These are phyloP conservation scores for Nasonia giraulti DNA, from an alignment of 1,140 invertebrate genomes.

Conservation along the genomic window DNA sequence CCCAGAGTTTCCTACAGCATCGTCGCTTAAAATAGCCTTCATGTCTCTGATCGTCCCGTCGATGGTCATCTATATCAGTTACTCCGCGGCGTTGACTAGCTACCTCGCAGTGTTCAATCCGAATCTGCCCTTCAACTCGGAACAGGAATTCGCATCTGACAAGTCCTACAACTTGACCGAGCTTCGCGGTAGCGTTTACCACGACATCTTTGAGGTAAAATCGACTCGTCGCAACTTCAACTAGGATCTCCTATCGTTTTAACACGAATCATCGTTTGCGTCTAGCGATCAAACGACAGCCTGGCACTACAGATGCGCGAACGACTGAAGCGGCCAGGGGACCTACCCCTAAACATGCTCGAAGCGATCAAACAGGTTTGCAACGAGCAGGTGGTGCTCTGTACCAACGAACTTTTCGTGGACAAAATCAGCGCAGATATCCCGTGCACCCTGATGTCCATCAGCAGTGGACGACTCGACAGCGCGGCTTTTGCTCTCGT, in stretches of 20 bases:
- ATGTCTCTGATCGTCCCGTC: slow-evolving; percentile 28
- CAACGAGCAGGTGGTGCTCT: slow-evolving; percentile 52
- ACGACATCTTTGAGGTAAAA: slow-evolving; percentile 33
- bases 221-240: too few species aligned
- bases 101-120: slow-evolving; percentile 15
- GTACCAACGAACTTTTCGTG: slow-evolving; percentile 43
- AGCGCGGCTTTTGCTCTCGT: slow-evolving; percentile 49
- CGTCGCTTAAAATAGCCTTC: slow-evolving; percentile 30
- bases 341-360: slow-evolving; percentile 31
- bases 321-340: slow-evolving; percentile 1
- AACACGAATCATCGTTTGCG: background rate
- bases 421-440: slow-evolving; percentile 29
- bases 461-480: slow-evolving; percentile 49
- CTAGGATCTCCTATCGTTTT: background rate
- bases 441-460: slow-evolving; percentile 49
- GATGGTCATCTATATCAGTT: slow-evolving; percentile 28
- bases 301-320: background rate
- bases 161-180: slow-evolving; percentile 29
- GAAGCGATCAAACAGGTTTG: slow-evolving; percentile 49
- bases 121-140: slow-evolving; percentile 29
- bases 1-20: slow-evolving; percentile 39
- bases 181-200: slow-evolving; percentile 27
- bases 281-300: slow-evolving; percentile 6
- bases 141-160: slow-evolving; percentile 35
- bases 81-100: slow-evolving; percentile 41